These are phyloP conservation scores for Zaprionus camerounensis DNA, from an alignment of 1,140 invertebrate genomes.

Conservation along the genomic window DNA sequence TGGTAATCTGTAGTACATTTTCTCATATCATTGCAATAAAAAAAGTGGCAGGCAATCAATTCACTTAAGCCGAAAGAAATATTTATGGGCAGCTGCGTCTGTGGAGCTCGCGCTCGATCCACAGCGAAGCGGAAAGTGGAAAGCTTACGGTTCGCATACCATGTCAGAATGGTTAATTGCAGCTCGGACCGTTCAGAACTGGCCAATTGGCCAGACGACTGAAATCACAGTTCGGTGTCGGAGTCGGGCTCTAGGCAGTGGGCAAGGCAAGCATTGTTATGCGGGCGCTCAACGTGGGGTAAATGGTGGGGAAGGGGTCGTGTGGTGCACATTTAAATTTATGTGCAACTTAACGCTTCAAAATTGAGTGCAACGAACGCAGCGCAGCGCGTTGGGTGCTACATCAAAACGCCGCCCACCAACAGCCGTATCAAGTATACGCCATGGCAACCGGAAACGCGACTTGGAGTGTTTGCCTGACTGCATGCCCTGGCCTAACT, in stretches of 20 bases:
- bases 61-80: neutral
- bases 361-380: slow-evolving; percentile 82
- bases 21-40: neutral
- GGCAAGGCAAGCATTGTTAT: neutral
- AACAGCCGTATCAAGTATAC: slow-evolving; percentile 78
- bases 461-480: slow-evolving; percentile 79
- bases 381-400: slow-evolving; percentile 20
- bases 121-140: neutral
- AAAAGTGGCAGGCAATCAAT: neutral
- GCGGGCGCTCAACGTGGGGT: neutral
- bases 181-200: neutral
- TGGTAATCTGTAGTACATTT: neutral
- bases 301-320: neutral
- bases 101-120: neutral
- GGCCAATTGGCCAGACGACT: slow-evolving; percentile 9
- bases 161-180: slow-evolving; percentile 2
- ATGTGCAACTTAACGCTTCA: slow-evolving; percentile 83
- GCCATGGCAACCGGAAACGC: slow-evolving; percentile 74
- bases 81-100: neutral
- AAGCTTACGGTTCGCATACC: neutral
- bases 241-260: neutral
- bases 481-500: slow-evolving; percentile 46
- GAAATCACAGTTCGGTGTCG: neutral
- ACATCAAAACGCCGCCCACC: slow-evolving; percentile 58
- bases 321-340: slow-evolving; percentile 72